Base-by-base conservation (phyloP, 2,797 vertebrate genomes). In the Lacerta bilineata region DNA sequence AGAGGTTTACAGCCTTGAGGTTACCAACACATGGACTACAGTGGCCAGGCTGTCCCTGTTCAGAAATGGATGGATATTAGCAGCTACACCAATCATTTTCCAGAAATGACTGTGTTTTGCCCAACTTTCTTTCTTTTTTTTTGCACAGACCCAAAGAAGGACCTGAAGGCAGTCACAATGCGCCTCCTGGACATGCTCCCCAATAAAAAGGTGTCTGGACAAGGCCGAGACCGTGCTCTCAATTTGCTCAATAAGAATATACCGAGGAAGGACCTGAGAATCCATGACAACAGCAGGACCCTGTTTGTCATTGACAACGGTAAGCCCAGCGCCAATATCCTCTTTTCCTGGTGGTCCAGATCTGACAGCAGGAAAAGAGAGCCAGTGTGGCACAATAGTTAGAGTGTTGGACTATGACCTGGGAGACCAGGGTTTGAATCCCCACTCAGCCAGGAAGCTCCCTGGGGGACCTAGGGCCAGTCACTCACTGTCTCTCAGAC, bases 161-260 rank as follows among this genome's bases (percentile, higher is more conserved):
- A 99, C 89, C 86, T 99, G 92, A 99, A 96, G 95, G 96, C 96
- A 83, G 98, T 99, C 95, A 98, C 98, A 0, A 93, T 95, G 39
- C 96, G 96, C 64, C 96, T 99, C 90, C 94, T 99, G 89, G 98
- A 99, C 92, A 99, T 99, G 98, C 95, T 98, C 91, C 94, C 92
- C 36, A 98, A 95, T 92, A 98, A 98, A 93, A 99, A 97, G 25
- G 98, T 99, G 2, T 99, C 99, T 25, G 98, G 98, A 77, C 98
- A 98, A 75, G 99, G 99, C 55, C 97, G 99, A 94, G 99, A 99
- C 93, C 98, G 98, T 94, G 98, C 98, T 1, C 97, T 99, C 84
- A 99, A 99, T 94, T 97, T 99, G 36, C 97, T 99, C 91, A 98
- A 96, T 93, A 99, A 97, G 95, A 99, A 99, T 5, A 98, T 99